These are phyloP conservation scores for Cryptocheilus praepositus DNA, from an alignment of 2,888 invertebrate species.

Conservation along the genomic window DNA sequence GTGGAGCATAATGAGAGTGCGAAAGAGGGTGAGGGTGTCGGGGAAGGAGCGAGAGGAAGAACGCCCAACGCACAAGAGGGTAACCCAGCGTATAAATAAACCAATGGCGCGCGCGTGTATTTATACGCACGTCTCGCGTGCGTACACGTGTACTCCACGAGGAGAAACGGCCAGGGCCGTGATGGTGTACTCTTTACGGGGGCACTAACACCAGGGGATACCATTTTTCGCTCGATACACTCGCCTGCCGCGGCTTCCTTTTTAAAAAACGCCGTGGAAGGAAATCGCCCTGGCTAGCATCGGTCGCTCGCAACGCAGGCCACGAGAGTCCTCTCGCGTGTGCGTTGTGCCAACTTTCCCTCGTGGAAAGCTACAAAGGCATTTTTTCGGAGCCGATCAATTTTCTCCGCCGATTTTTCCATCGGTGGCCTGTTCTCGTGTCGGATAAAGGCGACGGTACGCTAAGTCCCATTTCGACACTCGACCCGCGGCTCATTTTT, in stretches of 20 bases:
- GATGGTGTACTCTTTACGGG: slow-evolving; percentile 4
- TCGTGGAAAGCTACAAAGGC: too few relatives aligned
- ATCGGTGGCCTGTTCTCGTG: too few relatives aligned
- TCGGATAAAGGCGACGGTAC: too few relatives aligned
- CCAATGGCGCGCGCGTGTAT: slow-evolving; percentile 36
- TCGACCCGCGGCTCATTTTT: too few relatives aligned
- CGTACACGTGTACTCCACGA: slow-evolving; percentile 49
- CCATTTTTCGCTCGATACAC: too few relatives aligned
- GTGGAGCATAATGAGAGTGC: neutral
- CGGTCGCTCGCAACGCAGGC: too few relatives aligned
- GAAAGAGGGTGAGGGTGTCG: neutral
- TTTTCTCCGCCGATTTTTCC: too few relatives aligned
- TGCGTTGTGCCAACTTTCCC: neutral
- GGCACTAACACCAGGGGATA: too few relatives aligned
- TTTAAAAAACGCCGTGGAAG: neutral
- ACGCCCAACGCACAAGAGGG: neutral
- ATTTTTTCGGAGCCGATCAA: too few relatives aligned
- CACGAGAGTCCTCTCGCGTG: neutral
- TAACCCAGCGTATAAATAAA: slow-evolving; percentile 50
- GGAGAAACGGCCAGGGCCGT: slow-evolving; percentile 51
- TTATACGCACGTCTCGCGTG: slow-evolving; percentile 47
- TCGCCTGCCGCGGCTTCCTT: too few relatives aligned
- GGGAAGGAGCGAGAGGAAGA: neutral
- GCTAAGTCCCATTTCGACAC: too few relatives aligned
- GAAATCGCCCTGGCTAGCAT: neutral